Evolutionary conservation across 2,888 invertebrate genomes (phyloP).

Genomic region (Gisinianus flammeolus): DNA sequence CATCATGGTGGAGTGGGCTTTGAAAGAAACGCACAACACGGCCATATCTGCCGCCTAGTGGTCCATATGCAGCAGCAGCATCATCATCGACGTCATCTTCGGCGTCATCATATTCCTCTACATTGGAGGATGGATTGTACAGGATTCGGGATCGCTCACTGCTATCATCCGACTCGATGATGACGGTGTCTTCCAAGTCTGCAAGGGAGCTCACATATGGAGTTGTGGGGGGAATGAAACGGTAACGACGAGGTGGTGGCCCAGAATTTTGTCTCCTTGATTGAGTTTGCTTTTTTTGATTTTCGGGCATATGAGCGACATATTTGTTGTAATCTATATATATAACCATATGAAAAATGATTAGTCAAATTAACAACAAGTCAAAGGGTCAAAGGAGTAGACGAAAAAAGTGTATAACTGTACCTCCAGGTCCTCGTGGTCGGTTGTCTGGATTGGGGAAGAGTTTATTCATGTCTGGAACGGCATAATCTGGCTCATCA

Average conservation of each 20-base stretch:
- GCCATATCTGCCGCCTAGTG: conserved; percentile 6
- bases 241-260: conserved; percentile 26
- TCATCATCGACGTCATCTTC: conserved; percentile 34
- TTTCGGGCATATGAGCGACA: neutral
- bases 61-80: conserved; percentile 34
- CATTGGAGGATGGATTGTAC: neutral
- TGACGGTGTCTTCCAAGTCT: conserved; percentile 15
- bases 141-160: neutral
- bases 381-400: neutral
- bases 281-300: neutral
- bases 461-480: conserved; percentile 41
- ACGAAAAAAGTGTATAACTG: neutral
- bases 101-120: conserved; percentile 22
- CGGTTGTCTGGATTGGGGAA: conserved; percentile 33
- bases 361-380: neutral
- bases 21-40: conserved; percentile 33
- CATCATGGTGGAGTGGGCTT: conserved; percentile 30
- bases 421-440: conserved; percentile 37
- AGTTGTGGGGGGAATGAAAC: neutral
- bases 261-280: neutral
- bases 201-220: neutral
- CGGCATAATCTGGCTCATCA: conserved; percentile 17
- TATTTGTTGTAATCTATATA: conserved; percentile 15
- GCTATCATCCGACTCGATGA: conserved; percentile 21
- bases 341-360: neutral